These are phyloP conservation scores for Pasiphila rectangulata DNA, from an alignment of 2,888 invertebrate species.

Conservation along the genomic window DNA sequence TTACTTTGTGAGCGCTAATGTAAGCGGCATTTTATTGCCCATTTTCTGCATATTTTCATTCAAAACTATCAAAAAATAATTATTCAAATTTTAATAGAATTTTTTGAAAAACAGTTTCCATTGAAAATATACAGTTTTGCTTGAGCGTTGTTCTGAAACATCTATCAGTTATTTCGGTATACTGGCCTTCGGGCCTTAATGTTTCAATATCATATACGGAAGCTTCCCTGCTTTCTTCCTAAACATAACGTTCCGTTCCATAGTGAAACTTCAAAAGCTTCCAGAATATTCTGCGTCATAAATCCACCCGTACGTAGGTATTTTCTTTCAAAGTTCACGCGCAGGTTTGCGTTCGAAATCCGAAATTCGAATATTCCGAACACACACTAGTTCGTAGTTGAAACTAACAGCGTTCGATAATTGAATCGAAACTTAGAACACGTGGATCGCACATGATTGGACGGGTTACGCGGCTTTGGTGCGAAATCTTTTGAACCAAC, in stretches of 20 bases:
- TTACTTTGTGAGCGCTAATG: too few species aligned
- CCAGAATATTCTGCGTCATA: conserved; percentile 1
- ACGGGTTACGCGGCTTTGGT: conserved; percentile 4
- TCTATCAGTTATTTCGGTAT: too few species aligned
- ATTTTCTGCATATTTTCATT: too few species aligned
- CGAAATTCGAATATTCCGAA: conserved; percentile 7
- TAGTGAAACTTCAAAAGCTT: background rate
- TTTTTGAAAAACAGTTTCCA: too few species aligned
- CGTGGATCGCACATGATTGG: conserved; percentile 15
- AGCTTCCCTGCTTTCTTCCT: too few species aligned
- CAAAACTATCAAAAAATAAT: background rate
- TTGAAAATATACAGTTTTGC: too few species aligned
- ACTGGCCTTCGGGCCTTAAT: too few species aligned
- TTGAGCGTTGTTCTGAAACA: too few species aligned
- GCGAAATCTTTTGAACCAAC: conserved; percentile 3
- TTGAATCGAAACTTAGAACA: conserved; percentile 27
- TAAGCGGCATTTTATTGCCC: too few species aligned
- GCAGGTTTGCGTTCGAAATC: conserved; percentile 11
- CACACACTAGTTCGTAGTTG: conserved; percentile 15
- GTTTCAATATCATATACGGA: too few species aligned
- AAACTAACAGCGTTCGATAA: conserved; percentile 24
- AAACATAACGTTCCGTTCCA: too few species aligned
- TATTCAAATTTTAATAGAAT: background rate
- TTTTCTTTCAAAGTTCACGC: conserved; percentile 14
- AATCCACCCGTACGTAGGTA: conserved; percentile 1